These are phyloP conservation scores for Torymus tubicola DNA, from an alignment of 2,888 invertebrate species.

Conservation along the genomic window DNA sequence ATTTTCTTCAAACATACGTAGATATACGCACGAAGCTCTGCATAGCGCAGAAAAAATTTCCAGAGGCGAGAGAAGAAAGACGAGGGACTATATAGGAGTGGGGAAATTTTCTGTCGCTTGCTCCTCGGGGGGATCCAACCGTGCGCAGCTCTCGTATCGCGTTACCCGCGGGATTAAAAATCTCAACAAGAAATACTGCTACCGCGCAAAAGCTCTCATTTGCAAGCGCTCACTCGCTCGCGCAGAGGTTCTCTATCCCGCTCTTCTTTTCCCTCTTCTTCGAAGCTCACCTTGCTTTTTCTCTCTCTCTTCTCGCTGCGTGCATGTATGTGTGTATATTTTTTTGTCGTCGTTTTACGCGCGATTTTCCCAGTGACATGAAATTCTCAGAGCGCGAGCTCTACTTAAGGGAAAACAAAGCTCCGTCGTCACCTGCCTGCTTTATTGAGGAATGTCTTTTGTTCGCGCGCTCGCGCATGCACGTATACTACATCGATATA, in stretches of 20 bases:
- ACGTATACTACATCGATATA: too few species aligned
- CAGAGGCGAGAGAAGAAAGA: too few species aligned
- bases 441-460: conserved; percentile 32
- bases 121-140: conserved; percentile 8
- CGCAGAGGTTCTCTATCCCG: conserved; percentile 40
- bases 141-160: conserved; percentile 22
- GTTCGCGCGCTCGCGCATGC: neutral
- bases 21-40: too few species aligned
- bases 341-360: conserved; percentile 5
- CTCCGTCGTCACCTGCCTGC: conserved; percentile 27
- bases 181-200: conserved; percentile 70
- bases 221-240: conserved; percentile 65
- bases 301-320: neutral
- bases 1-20: too few species aligned
- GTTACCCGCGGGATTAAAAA: conserved; percentile 70
- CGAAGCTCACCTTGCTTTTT: neutral
- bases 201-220: conserved; percentile 70
- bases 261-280: conserved; percentile 5
- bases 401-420: conserved; percentile 42
- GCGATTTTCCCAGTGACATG: conserved; percentile 40
- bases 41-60: too few species aligned
- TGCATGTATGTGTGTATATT: conserved; percentile 15
- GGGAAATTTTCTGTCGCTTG: conserved; percentile 23
- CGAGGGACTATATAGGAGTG: too few species aligned
- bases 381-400: conserved; percentile 20